Percentiles rank a stretch among this genome's conserved stretches.
phyloP scores from a whole-genome alignment of 2,113 vertebrate species.

The Pseudonaja textilis region DNA sequence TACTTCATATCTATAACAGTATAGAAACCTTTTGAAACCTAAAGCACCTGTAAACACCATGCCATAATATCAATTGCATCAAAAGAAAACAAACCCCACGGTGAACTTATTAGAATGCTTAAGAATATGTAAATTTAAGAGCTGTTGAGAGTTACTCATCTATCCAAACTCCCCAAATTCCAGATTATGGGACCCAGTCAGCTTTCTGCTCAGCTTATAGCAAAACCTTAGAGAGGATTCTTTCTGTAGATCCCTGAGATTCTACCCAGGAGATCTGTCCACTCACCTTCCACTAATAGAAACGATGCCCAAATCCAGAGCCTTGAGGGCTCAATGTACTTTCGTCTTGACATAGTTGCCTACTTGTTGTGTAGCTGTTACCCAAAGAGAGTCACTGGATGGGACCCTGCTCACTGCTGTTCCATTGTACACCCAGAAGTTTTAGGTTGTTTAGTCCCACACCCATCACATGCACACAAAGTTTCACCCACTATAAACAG shows the following conservation, averaged over 20 bases:
- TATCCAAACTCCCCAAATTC: background rate
- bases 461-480: background rate
- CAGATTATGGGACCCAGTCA: background rate
- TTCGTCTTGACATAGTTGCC: background rate
- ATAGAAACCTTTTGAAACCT: background rate
- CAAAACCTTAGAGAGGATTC: background rate
- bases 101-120: background rate
- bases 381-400: background rate
- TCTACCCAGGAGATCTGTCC: background rate
- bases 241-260: background rate
- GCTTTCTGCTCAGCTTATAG: background rate
- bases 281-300: conserved; percentile 28
- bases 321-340: background rate
- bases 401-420: rapidly evolving
- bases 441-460: background rate
- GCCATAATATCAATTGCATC: background rate
- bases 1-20: background rate
- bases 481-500: background rate
- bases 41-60: background rate
- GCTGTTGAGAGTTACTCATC: background rate
- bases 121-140: background rate
- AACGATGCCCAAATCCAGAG: background rate
- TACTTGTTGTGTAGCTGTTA: background rate
- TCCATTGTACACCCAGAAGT: background rate
- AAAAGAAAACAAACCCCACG: too few relatives aligned